Conservation (phyloP, 2,113 vertebrate genomes). For the Pavo muticus region DNA sequence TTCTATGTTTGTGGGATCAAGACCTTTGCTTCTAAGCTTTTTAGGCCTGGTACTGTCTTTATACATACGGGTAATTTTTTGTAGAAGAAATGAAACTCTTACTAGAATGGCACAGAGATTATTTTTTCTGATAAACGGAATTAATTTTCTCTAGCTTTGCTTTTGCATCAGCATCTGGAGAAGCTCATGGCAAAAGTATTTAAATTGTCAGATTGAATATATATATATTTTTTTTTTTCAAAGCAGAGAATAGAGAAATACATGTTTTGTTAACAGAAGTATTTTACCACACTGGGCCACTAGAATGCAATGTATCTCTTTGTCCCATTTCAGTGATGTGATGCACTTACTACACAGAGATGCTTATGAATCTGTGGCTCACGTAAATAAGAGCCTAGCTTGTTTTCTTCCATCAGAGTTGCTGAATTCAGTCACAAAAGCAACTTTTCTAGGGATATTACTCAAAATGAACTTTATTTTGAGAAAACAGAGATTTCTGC, state of each 20-base stretch:
- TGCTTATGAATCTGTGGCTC: slow-evolving; percentile 26
- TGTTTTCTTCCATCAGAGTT: slow-evolving; percentile 24
- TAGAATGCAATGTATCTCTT: slow-evolving; percentile 69
- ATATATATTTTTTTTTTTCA: background rate
- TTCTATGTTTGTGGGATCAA: background rate
- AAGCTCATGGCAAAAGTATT: slow-evolving; percentile 14
- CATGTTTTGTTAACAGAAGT: background rate
- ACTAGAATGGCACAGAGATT: background rate
- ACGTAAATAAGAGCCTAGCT: background rate
- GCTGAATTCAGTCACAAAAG: slow-evolving; percentile 15
- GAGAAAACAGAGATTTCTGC: background rate
- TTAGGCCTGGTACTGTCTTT: background rate
- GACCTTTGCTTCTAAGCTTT: background rate
- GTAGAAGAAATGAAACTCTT: background rate
- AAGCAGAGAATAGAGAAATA: background rate
- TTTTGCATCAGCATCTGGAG: slow-evolving; percentile 10
- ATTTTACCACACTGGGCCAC: slow-evolving; percentile 55
- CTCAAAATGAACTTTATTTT: background rate
- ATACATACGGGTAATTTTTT: background rate
- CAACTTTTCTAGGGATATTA: background rate
- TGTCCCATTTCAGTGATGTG: slow-evolving; percentile 24
- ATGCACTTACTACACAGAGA: background rate
- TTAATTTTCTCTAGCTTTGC: slow-evolving; percentile 18
- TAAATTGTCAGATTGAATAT: background rate
- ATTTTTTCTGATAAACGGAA: background rate